Percentiles rank a stretch among this genome's conserved stretches.
phyloP scores from a whole-genome alignment of 1,140 invertebrate species.

The Drosophila ficusphila region DNA sequence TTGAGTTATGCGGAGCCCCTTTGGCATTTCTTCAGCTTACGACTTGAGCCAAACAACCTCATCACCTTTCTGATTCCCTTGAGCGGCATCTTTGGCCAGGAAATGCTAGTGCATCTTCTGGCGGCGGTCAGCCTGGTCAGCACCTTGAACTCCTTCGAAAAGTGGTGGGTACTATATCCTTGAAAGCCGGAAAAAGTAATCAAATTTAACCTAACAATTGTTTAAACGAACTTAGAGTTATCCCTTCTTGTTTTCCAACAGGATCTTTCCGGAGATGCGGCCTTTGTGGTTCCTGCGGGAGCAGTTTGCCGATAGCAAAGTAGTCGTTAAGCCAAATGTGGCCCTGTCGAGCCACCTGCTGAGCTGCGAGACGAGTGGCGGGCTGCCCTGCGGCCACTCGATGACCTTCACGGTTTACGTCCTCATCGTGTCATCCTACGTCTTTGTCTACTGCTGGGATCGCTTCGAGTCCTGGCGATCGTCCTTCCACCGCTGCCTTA shows the following conservation, averaged over 20 bases:
- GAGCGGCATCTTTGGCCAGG: constrained; percentile 55
- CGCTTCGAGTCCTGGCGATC: neutral
- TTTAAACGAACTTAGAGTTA: neutral
- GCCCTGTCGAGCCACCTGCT: constrained; percentile 48
- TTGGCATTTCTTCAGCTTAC: constrained; percentile 41
- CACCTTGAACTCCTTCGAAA: constrained; percentile 55
- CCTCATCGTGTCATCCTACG: constrained; percentile 31
- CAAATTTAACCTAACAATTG: neutral
- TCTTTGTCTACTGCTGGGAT: constrained; percentile 24
- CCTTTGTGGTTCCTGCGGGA: constrained; percentile 75
- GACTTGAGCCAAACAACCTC: constrained; percentile 45
- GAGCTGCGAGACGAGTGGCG: constrained; percentile 72
- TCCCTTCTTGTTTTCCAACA: constrained; percentile 4
- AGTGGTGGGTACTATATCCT: too few species aligned
- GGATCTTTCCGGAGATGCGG: constrained; percentile 65
- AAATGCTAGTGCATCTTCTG: constrained; percentile 50
- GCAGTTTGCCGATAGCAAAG: constrained; percentile 11
- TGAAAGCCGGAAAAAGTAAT: too few species aligned
- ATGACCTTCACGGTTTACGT: constrained; percentile 51
- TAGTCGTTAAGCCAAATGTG: neutral
- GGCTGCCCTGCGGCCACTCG: constrained; percentile 67
- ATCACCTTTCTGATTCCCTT: constrained; percentile 64
- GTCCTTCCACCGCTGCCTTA: neutral
- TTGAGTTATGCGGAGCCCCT: constrained; percentile 36
- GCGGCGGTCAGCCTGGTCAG: constrained; percentile 49